Percentiles rank a stretch among this genome's conserved stretches.
These are phyloP conservation scores for Microplitis demolitor DNA, from an alignment of 1,140 invertebrate species.

Conservation along the genomic window DNA sequence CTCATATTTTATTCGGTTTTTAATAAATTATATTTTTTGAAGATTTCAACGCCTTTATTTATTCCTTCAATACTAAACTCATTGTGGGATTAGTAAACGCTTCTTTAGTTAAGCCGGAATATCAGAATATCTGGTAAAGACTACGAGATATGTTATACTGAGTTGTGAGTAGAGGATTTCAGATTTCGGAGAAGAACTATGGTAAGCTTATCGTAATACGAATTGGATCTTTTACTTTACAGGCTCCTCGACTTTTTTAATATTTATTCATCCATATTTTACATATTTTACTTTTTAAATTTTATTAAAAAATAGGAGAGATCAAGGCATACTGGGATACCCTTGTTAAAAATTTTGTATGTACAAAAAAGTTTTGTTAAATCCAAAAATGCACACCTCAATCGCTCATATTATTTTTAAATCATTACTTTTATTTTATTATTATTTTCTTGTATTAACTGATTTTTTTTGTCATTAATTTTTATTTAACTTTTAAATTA, in stretches of 20 bases:
- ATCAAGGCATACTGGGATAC: no score
- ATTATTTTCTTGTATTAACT: no score
- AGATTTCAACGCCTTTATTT: neutral
- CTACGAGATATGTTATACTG: neutral
- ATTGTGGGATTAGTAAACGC: slow-evolving; percentile 15
- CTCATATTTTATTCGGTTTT: neutral
- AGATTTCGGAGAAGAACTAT: neutral
- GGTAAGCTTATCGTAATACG: slow-evolving; percentile 28
- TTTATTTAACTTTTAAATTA: no score
- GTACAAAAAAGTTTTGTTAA: no score
- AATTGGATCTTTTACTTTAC: slow-evolving; percentile 20
- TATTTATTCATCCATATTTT: neutral
- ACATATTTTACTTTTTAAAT: neutral
- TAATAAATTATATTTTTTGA: neutral
- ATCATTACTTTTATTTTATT: no score
- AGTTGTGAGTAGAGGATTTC: neutral
- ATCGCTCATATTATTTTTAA: no score
- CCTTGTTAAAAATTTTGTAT: no score
- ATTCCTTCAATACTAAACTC: neutral
- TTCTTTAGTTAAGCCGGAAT: slow-evolving; percentile 20
- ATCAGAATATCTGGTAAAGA: slow-evolving; percentile 2
- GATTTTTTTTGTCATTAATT: no score
- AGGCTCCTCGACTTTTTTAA: neutral
- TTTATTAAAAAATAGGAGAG: no score
- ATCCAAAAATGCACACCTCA: no score